Percentiles rank a stretch among this genome's conserved stretches.
phyloP scores from a whole-genome alignment of 2,888 invertebrate species.

The Polydrusus tereticollis region DNA sequence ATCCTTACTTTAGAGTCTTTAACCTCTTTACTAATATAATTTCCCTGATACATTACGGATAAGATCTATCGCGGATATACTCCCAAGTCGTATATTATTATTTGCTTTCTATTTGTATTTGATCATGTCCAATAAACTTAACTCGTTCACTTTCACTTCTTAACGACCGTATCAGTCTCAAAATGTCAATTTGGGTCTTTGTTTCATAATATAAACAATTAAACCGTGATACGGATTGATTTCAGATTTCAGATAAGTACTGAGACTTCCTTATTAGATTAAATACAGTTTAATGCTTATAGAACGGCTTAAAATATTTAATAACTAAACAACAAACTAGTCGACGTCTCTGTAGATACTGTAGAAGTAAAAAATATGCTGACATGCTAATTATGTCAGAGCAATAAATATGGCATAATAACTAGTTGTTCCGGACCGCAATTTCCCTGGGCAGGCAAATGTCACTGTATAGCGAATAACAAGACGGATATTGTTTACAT shows the following conservation, averaged over 20 bases:
- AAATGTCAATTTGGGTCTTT: constrained; percentile 53
- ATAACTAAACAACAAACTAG: too few species aligned
- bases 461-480: too few species aligned
- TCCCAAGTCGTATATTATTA: constrained; percentile 40
- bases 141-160: constrained; percentile 56
- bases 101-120: constrained; percentile 53
- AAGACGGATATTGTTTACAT: too few species aligned
- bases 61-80: constrained; percentile 32
- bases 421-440: too few species aligned
- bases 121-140: constrained; percentile 55
- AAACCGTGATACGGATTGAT: constrained; percentile 21
- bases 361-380: too few species aligned
- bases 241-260: not conserved
- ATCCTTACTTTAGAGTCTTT: too few species aligned
- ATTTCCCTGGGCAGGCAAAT: too few species aligned
- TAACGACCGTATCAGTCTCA: constrained; percentile 50
- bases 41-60: constrained; percentile 14
- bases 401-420: too few species aligned
- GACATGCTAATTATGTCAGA: too few species aligned
- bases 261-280: constrained; percentile 25
- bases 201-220: constrained; percentile 50
- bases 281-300: not conserved
- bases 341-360: not conserved
- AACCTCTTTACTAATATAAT: not conserved
- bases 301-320: not conserved